Base-by-base conservation (phyloP, 2,888 invertebrate genomes). In the Stictocephala bisonia region DNA sequence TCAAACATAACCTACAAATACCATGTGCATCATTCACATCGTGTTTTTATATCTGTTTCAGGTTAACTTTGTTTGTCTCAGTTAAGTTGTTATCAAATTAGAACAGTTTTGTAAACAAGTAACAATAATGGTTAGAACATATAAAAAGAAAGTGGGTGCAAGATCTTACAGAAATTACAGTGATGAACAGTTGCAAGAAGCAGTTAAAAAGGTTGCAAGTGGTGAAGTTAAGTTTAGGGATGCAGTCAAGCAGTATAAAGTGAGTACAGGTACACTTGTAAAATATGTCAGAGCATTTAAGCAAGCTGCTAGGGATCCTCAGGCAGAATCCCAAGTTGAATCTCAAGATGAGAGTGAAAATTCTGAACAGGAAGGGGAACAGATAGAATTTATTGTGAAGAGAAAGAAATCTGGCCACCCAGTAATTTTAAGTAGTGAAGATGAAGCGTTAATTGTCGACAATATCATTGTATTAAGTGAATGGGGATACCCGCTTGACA, bases 381-480 rank as follows among this genome's bases (percentile, higher is more conserved):
- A 44, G 44, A 44, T n/a, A 7, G 44, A 44, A 18, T 44, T 44
- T 44, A 44, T 44, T 44, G 6, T 44, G 7, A 7, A 24, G 27
- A 56, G 56, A 56, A 24, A 56, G n/a, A 56, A 56, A 26, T 26
- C 56, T n/a, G 56, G 56, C 6, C 56, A 56, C 26, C 56, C 56
- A n/a, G 29, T 11, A 7, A 22, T 22, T 56, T 56, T 24, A 56
- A 56, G 11, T 27, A 56, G 3, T 27, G 56, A 56, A 56, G 56
- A 22, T 56, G 56, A 56, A 56, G 22, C 27, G n/a, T n/a, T 56
- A 26, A 56, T 56, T n/a, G 27, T 24, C 29, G 56, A 56, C 15
- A 56, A 29, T 26, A 15, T 56, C 26, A 7, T 24, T 22, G n/a
- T 56, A 7, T 24, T 56, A 29, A 56, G 56, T 56, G 56, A 56